phyloP scores from a whole-genome alignment of 2,113 vertebrate species.

The Prietella phreatophila region DNA sequence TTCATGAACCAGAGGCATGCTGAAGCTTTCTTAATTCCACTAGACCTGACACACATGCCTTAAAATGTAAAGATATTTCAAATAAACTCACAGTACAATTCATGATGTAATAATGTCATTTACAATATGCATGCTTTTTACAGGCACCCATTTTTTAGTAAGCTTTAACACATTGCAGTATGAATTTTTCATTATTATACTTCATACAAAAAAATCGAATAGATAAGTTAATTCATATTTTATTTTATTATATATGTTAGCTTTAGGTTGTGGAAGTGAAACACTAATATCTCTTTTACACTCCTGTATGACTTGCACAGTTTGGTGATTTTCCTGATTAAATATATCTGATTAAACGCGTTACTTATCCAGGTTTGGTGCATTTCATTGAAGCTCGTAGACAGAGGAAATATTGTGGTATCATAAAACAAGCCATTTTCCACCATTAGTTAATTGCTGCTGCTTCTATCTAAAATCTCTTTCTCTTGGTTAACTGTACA shows the following conservation, averaged over 20 bases:
- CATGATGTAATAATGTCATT: neutral
- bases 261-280: neutral
- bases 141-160: neutral
- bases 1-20: neutral
- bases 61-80: neutral
- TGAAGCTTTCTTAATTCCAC: conserved; percentile 9
- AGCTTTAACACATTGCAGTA: neutral
- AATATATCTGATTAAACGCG: neutral
- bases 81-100: neutral
- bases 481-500: neutral
- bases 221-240: neutral
- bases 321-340: neutral
- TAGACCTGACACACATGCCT: neutral
- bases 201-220: neutral
- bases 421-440: neutral
- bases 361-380: neutral
- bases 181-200: neutral
- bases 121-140: neutral
- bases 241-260: neutral
- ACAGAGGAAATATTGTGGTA: neutral
- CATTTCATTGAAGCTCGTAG: neutral
- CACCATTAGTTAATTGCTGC: neutral
- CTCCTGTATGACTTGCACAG: neutral
- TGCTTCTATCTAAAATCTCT: neutral
- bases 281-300: neutral